A percentile compares a stretch with the other conserved stretches of the same genome.
Evolutionary conservation across 1,140 invertebrate species (phyloP).

Genomic region (Daktulosphaira vitifoliae): DNA sequence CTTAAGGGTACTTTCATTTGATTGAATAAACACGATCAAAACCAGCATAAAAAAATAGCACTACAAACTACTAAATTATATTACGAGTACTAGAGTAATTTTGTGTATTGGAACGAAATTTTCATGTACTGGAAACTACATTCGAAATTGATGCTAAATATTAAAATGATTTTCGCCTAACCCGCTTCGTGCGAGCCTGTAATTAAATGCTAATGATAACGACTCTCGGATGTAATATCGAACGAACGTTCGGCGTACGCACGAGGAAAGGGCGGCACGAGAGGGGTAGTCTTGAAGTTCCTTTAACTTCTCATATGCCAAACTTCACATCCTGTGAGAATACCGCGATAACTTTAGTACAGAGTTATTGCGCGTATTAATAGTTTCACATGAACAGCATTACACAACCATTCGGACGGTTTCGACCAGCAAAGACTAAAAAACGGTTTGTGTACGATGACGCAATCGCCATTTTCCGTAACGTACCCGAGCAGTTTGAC

Average conservation of each 20-base stretch:
- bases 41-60: too few species aligned
- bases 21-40: too few species aligned
- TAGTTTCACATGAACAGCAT: too few species aligned
- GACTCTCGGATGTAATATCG: conserved; percentile 31
- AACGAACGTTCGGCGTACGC: conserved; percentile 23
- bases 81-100: not conserved
- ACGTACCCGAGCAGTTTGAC: too few species aligned
- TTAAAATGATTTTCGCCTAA: not conserved
- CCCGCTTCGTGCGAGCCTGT: not conserved
- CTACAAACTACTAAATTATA: too few species aligned
- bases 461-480: too few species aligned
- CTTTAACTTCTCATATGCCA: conserved; percentile 20
- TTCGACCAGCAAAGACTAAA: too few species aligned
- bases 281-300: not conserved
- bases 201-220: conserved; percentile 33
- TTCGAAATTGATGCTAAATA: not conserved
- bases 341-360: conserved; percentile 23
- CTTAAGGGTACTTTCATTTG: not conserved
- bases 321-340: conserved; percentile 27
- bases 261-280: not conserved
- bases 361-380: too few species aligned
- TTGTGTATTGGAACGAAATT: not conserved
- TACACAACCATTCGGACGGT: too few species aligned
- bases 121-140: not conserved
- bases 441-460: too few species aligned